Evolutionary conservation across 2,888 invertebrate species (phyloP).

Genomic region (Lobophora halterata): DNA sequence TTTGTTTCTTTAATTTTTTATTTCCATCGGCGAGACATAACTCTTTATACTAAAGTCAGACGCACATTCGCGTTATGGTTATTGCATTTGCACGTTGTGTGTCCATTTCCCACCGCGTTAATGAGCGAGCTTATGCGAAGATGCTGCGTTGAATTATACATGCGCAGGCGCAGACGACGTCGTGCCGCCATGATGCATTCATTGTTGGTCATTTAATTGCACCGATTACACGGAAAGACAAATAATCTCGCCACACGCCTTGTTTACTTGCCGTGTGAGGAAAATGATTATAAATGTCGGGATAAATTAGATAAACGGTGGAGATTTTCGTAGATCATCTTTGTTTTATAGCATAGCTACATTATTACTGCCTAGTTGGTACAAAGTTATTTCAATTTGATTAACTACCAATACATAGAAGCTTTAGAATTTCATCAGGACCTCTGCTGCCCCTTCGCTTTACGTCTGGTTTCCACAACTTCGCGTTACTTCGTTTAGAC

Average conservation of each 20-base stretch:
- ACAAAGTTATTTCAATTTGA: too few species aligned
- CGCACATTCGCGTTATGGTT: slow-evolving; percentile 23
- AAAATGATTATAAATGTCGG: slow-evolving; percentile 14
- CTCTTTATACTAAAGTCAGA: slow-evolving; percentile 16
- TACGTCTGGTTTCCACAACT: too few species aligned
- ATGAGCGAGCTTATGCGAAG: slow-evolving; percentile 31
- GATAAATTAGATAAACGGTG: slow-evolving; percentile 3
- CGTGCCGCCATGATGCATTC: slow-evolving; percentile 36
- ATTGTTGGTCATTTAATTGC: slow-evolving; percentile 45
- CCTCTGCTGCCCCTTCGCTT: too few species aligned
- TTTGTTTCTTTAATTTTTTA: slow-evolving; percentile 27
- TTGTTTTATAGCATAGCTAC: neutral
- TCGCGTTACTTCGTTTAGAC: too few species aligned
- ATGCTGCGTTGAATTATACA: slow-evolving; percentile 43
- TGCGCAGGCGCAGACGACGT: slow-evolving; percentile 11
- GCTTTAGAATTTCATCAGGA: too few species aligned
- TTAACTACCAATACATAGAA: too few species aligned
- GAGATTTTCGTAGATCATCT: slow-evolving; percentile 2
- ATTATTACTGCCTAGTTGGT: too few species aligned
- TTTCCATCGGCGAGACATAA: slow-evolving; percentile 20
- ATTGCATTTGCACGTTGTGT: slow-evolving; percentile 16
- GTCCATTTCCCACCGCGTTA: slow-evolving; percentile 29
- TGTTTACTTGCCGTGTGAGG: slow-evolving; percentile 15
- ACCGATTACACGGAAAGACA: slow-evolving; percentile 32
- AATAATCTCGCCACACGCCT: slow-evolving; percentile 25